These are phyloP conservation scores for Phorcus lineatus DNA, from an alignment of 2,888 invertebrate species.

Conservation along the genomic window DNA sequence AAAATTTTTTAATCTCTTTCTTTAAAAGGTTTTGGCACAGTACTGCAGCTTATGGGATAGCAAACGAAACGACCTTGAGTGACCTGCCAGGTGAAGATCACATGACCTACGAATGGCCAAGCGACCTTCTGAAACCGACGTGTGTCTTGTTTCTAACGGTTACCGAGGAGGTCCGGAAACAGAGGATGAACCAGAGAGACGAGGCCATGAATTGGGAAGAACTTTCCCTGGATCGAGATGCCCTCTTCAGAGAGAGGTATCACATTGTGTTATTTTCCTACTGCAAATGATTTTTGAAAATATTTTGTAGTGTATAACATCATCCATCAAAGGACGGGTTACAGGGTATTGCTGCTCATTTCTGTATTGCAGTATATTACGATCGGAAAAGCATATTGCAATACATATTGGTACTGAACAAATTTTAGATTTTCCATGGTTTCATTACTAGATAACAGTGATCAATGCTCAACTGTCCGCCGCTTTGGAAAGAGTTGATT, in stretches of 20 bases:
- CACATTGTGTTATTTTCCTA: not conserved
- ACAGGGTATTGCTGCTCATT: too few species aligned
- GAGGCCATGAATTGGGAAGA: constrained; percentile 55
- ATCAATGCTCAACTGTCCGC: too few species aligned
- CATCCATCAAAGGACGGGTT: too few species aligned
- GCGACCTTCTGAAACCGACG: constrained; percentile 53
- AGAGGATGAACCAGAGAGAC: constrained; percentile 44
- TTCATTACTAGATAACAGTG: too few species aligned
- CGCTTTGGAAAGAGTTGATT: too few species aligned
- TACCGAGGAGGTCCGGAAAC: constrained; percentile 50
- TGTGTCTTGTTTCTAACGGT: constrained; percentile 58
- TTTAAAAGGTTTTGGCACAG: constrained; percentile 62
- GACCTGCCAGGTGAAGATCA: constrained; percentile 49
- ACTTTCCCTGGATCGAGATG: constrained; percentile 47
- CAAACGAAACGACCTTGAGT: constrained; percentile 51
- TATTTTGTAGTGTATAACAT: not conserved
- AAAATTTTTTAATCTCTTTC: too few species aligned
- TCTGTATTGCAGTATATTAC: too few species aligned
- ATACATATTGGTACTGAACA: too few species aligned
- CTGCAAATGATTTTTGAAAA: too few species aligned
- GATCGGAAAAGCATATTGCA: too few species aligned
- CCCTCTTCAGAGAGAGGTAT: constrained; percentile 56
- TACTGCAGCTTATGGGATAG: constrained; percentile 62
- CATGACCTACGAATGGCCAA: constrained; percentile 56
- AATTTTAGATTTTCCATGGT: too few species aligned